Evolutionary conservation across 2,797 vertebrate genomes (phyloP).

Genomic region (Ptychadena robeensis): DNA sequence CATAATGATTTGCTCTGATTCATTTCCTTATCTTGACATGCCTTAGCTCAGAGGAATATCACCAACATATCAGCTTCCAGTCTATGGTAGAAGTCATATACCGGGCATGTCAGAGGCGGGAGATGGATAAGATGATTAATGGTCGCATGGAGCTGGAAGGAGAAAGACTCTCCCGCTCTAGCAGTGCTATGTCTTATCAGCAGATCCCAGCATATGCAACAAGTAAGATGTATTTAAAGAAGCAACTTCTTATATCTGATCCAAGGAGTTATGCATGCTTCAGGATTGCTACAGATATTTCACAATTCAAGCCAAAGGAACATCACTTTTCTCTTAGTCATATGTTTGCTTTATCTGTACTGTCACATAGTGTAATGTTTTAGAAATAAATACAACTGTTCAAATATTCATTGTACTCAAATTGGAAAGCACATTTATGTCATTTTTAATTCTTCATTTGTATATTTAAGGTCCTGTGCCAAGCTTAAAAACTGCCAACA

Average conservation of each 20-base stretch:
- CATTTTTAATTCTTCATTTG: neutral
- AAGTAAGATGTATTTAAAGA: conserved; percentile 41
- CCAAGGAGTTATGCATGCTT: neutral
- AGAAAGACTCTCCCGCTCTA: conserved; percentile 48
- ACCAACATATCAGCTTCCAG: conserved; percentile 45
- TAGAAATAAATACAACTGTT: neutral
- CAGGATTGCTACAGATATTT: neutral
- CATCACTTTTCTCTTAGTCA: neutral
- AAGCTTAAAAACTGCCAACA: conserved; percentile 54
- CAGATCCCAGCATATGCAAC: conserved; percentile 31
- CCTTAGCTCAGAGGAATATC: conserved; percentile 37
- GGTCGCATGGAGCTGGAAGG: conserved; percentile 36
- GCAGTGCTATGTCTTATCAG: conserved; percentile 55
- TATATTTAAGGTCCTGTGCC: conserved; percentile 40
- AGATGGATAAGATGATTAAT: conserved; percentile 35
- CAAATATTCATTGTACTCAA: neutral
- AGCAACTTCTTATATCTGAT: neutral
- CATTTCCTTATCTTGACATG: neutral
- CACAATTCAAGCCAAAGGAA: neutral
- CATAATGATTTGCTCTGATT: neutral
- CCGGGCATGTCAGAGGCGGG: conserved; percentile 43
- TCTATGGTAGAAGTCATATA: conserved; percentile 50
- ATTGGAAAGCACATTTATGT: neutral
- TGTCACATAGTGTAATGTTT: neutral
- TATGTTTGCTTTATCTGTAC: neutral